Conservation (phyloP, 2,113 vertebrate genomes). For the Perca flavescens region DNA sequence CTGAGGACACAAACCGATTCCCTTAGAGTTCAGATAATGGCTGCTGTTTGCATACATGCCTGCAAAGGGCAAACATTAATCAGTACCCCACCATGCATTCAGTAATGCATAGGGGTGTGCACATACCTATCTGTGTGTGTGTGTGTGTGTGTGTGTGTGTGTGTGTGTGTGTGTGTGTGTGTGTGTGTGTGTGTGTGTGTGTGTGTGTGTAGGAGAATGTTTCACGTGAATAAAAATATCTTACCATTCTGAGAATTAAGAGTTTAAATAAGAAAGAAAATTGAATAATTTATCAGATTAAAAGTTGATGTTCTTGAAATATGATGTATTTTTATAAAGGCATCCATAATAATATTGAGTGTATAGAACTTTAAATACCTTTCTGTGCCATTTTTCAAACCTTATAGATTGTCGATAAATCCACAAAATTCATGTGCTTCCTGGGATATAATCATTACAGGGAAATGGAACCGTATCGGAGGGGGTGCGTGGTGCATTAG, state of each 20-base stretch:
- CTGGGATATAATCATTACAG: constrained; percentile 28
- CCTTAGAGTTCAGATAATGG: constrained; percentile 43
- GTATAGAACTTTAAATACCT: background rate
- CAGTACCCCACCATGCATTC: constrained; percentile 40
- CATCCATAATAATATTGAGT: background rate
- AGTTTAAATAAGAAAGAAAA: constrained; percentile 5
- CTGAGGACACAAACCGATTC: constrained; percentile 3
- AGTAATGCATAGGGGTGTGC: background rate
- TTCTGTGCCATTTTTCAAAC: constrained; percentile 9
- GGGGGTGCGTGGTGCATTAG: constrained; percentile 2
- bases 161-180: background rate
- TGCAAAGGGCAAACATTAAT: constrained; percentile 60
- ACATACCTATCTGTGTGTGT: background rate
- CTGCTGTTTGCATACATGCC: constrained; percentile 33
- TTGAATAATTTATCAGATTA: background rate
- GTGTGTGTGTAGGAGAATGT: no score
- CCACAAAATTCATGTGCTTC: constrained; percentile 25
- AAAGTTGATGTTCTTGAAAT: background rate
- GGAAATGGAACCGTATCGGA: constrained; percentile 23
- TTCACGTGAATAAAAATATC: background rate
- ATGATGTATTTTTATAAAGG: background rate
- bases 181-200: no score
- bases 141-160: background rate
- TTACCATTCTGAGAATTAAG: background rate
- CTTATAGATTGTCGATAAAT: constrained; percentile 21